Evolutionary conservation across 2,888 invertebrate species (phyloP).

Genomic region (Atrina japonica): DNA sequence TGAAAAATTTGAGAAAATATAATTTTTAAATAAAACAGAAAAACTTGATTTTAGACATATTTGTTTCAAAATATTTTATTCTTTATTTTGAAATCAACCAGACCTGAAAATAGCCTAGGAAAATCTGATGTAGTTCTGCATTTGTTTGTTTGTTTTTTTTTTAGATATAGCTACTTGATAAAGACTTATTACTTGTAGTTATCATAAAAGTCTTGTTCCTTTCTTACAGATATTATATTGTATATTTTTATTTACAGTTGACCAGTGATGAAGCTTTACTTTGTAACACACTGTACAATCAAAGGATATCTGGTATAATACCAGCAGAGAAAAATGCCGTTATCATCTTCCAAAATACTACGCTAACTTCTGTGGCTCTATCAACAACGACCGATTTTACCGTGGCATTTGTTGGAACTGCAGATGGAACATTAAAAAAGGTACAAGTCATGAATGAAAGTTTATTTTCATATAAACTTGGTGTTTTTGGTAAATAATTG

Average conservation of each 20-base stretch:
- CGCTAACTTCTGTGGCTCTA: constrained; percentile 95
- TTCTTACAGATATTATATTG: too few species aligned
- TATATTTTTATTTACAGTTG: constrained; percentile 53
- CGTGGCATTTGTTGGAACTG: constrained; percentile 95
- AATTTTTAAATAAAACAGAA: too few species aligned
- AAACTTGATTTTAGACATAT: too few species aligned
- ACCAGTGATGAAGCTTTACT: constrained; percentile 61
- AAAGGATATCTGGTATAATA: constrained; percentile 91
- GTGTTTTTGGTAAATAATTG: neutral
- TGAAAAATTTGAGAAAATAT: too few species aligned
- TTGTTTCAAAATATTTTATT: too few species aligned
- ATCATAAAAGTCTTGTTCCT: too few species aligned
- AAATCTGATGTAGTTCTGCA: too few species aligned
- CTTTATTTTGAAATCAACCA: too few species aligned
- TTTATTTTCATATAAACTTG: neutral
- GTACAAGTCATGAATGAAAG: constrained; percentile 74
- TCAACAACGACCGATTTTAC: constrained; percentile 98
- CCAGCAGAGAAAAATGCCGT: constrained; percentile 94
- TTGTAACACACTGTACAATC: constrained; percentile 65
- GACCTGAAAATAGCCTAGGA: too few species aligned
- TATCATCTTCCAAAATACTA: constrained; percentile 87
- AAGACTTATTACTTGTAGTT: too few species aligned
- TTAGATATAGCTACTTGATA: too few species aligned
- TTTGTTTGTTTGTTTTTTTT: too few species aligned
- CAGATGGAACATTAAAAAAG: constrained; percentile 88